Evolutionary conservation across 1,140 invertebrate genomes (phyloP).

Genomic region (Amyelois transitella): DNA sequence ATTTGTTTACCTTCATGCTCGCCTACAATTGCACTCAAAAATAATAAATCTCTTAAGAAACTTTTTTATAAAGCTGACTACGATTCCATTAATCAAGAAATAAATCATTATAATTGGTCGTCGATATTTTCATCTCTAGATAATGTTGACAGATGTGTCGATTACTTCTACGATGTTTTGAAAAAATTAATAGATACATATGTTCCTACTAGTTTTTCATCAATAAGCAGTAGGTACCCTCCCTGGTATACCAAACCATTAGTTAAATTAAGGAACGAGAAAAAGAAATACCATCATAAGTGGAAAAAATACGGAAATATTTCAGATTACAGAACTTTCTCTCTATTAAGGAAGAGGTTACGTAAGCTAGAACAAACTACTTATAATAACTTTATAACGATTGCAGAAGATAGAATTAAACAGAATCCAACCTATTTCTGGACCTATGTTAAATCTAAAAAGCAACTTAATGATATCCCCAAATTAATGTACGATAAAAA

Average conservation of each 20-base stretch:
- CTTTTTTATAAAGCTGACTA: no score
- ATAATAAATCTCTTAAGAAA: neutral
- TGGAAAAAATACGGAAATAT: conserved; percentile 5
- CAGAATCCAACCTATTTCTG: no score
- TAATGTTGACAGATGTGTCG: neutral
- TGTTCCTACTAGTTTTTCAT: no score
- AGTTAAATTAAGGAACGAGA: conserved; percentile 1
- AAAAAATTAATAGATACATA: neutral
- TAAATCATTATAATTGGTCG: conserved; percentile 1
- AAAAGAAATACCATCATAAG: conserved; percentile 1
- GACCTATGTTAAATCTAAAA: no score
- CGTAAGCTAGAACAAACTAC: neutral
- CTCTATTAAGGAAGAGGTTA: no score
- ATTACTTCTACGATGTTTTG: neutral
- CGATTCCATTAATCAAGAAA: neutral
- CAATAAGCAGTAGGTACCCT: neutral
- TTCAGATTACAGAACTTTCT: no score
- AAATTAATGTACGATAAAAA: neutral
- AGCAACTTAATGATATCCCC: no score
- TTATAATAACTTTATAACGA: conserved; percentile 3
- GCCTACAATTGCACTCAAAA: neutral
- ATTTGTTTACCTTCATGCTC: neutral
- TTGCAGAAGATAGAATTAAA: conserved; percentile 5
- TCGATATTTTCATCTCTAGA: neutral
- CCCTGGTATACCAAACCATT: conserved; percentile 3